These are phyloP conservation scores for Antennarius striatus DNA, from an alignment of 2,113 vertebrate species.

Conservation along the genomic window DNA sequence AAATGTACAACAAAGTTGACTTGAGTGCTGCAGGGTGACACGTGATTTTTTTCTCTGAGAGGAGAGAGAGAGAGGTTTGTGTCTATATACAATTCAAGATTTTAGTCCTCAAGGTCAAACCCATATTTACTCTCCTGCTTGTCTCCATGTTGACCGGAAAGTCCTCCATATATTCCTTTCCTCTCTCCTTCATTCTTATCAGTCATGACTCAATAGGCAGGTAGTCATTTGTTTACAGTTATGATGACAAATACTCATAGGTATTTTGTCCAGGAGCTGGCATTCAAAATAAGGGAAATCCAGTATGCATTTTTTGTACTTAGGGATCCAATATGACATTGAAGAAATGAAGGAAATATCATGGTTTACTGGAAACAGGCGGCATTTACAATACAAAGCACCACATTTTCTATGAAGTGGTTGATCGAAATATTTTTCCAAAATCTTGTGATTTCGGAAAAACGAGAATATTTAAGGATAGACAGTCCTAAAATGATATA, in stretches of 20 bases:
- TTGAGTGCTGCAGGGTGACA: constrained; percentile 1
- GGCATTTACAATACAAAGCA: not conserved
- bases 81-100: constrained; percentile 9
- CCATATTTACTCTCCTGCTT: constrained; percentile 44
- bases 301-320: not conserved
- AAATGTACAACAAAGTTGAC: constrained; percentile 25
- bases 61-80: not conserved
- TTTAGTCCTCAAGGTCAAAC: constrained; percentile 45
- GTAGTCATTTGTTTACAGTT: not conserved
- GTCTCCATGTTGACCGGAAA: constrained; percentile 17
- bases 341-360: not conserved
- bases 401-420: not conserved
- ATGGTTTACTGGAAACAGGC: not conserved
- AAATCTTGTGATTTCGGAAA: too few relatives aligned
- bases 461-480: not conserved
- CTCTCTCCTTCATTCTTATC: constrained; percentile 31
- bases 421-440: too few relatives aligned
- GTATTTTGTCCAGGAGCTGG: constrained; percentile 3
- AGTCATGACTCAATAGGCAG: constrained; percentile 18
- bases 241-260: constrained; percentile 6
- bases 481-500: not conserved
- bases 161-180: constrained; percentile 20
- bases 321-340: not conserved
- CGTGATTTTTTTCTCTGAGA: not conserved
- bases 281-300: not conserved